Evolutionary conservation across 2,797 vertebrate species (phyloP), one percentile per base, ranked within the genome.

Genomic region (Otus scops): DNA sequence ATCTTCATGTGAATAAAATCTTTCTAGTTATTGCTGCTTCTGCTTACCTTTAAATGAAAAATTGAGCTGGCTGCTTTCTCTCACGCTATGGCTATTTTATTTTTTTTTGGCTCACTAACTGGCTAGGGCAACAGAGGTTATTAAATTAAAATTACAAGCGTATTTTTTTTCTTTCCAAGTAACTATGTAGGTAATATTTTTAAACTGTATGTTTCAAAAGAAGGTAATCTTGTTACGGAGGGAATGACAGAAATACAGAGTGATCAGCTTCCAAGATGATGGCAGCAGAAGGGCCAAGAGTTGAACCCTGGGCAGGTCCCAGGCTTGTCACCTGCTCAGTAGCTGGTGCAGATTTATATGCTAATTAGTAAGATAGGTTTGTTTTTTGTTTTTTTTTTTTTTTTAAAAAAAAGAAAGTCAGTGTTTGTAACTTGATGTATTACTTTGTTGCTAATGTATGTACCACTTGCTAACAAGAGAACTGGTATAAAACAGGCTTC

Each of bases 31-130:
- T 9, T 83, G 68, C 64, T 68, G 18, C 41, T 81, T 89, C 23
- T 77, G 20, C 21, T 61, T 73, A 36, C 34, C 63, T 92, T 79
- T 85, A 88, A 76, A 23, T 22, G 38, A 84, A 34, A 11, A 36
- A 6, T 28, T 19, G 27, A 65, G 34, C 67, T 32, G 53, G 4
- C 47, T 75, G 32, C 32, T 85, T 70, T 89, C 53, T 65, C 32
- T 75, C 30, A 10, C 0, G 2, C 20, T 43, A 3, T 13, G n/a
- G 5, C 39, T 51, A 2, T 54, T 45, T 47, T 45, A 4, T 50
- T 61, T 78, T 67, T 57, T 56, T 81, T 83, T 21, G 9, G 43
- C 26, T 92, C 1, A 1, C 20, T 64, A 6, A 45, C 81, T 34
- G 1, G 0, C 65, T 88, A 39, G 28, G 41, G 11, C 57, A 79